Evolutionary conservation across 2,888 invertebrate genomes (phyloP).

Genomic region (Bedellia somnulentella): DNA sequence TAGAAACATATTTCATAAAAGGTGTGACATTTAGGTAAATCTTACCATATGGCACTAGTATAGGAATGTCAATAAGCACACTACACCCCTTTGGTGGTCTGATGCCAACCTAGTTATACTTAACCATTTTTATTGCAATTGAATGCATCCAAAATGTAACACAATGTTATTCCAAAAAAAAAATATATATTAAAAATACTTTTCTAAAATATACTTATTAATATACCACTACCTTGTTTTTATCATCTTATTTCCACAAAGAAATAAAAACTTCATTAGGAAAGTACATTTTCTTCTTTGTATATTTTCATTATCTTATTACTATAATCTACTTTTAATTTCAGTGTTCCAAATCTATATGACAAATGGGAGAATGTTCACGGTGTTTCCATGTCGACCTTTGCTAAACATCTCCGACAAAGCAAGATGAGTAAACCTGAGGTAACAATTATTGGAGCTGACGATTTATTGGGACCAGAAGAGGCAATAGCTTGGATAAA

Average conservation of each 20-base stretch:
- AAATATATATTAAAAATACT: background rate
- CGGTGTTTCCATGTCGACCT: constrained; percentile 76
- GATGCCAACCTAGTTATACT: no score
- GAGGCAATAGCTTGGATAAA: constrained; percentile 70
- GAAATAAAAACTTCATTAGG: background rate
- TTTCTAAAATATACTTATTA: background rate
- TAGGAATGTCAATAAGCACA: no score
- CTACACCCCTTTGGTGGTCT: no score
- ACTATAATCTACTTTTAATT: constrained; percentile 9
- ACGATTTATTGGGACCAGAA: constrained; percentile 66
- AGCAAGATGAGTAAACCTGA: constrained; percentile 69
- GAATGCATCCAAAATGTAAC: no score
- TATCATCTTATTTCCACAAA: background rate
- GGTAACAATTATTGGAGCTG: constrained; percentile 53
- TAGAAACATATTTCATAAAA: no score
- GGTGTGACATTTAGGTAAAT: no score
- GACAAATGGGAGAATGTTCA: constrained; percentile 78
- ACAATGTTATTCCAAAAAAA: no score
- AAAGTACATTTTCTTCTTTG: background rate
- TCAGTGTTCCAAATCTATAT: constrained; percentile 65
- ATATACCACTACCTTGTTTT: background rate
- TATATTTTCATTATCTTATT: background rate
- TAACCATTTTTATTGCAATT: no score
- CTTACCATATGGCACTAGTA: no score
- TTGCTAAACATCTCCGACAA: constrained; percentile 64